Conservation (phyloP, 2,113 vertebrate species). For the Cercocebus atys region DNA sequence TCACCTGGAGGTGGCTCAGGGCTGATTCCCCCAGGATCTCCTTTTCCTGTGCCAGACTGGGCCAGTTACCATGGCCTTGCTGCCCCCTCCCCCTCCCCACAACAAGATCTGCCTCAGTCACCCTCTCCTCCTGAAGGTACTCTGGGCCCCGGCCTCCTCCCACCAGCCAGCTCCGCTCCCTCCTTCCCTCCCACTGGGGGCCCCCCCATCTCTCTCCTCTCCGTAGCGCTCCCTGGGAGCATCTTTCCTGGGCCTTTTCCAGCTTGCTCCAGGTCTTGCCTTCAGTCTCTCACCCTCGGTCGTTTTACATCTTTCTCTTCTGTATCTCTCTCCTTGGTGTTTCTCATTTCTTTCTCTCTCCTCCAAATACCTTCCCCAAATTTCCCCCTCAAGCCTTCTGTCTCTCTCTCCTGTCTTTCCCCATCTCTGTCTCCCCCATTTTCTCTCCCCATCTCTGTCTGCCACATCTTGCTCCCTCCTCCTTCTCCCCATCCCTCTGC, state of each 20-base stretch:
- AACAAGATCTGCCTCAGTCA: not conserved
- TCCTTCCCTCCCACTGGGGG: slow-evolving; percentile 39
- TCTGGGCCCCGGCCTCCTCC: slow-evolving; percentile 42
- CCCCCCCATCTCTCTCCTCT: slow-evolving; percentile 38
- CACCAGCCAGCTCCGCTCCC: slow-evolving; percentile 33
- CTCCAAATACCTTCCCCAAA: slow-evolving; percentile 53
- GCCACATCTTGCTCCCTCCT: slow-evolving; percentile 50
- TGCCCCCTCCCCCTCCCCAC: not conserved
- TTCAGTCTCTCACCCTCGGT: slow-evolving; percentile 42
- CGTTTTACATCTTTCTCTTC: slow-evolving; percentile 35
- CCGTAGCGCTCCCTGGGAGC: slow-evolving; percentile 43
- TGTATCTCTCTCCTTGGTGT: slow-evolving; percentile 47
- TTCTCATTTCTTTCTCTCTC: slow-evolving; percentile 57
- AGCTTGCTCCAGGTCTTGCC: slow-evolving; percentile 54
- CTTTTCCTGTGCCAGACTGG: not conserved
- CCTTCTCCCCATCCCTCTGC: slow-evolving; percentile 36
- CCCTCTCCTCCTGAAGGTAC: slow-evolving; percentile 5
- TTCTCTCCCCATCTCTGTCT: slow-evolving; percentile 58
- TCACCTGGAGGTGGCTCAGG: slow-evolving; percentile 42
- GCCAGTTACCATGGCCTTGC: slow-evolving; percentile 4
- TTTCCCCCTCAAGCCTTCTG: slow-evolving; percentile 9
- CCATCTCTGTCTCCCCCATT: slow-evolving; percentile 56
- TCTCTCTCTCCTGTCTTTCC: not conserved
- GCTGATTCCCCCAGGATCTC: slow-evolving; percentile 6
- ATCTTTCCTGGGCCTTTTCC: slow-evolving; percentile 56